Base-by-base conservation (phyloP, 2,888 invertebrate genomes). In the Chaetoderma sp. region DNA sequence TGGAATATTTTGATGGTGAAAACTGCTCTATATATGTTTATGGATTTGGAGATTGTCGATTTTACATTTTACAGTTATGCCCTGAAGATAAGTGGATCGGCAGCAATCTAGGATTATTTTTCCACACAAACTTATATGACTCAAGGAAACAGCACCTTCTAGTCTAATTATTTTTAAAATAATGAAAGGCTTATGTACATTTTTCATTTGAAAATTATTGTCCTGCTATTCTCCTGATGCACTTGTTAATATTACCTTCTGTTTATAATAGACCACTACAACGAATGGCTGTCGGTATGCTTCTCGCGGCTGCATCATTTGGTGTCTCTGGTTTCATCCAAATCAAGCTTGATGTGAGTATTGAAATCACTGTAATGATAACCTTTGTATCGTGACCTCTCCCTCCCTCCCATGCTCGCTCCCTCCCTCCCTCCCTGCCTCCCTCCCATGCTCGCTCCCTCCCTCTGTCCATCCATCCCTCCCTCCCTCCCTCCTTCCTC, bases 311-410 rank as follows among this genome's bases (percentile, higher is more conserved):
- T 0, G 64, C 91, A 0, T 92, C 98, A 0, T 99, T 98, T 83
- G 87, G 93, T n/a, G 88, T 94, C 32, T 95, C 98, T 1, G 96
- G 92, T 3, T 80, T 94, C n/a, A 90, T 98, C 0, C 94, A 96
- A 85, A 81, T 94, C 3, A 77, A 78, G 60, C 77, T 84, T 39
- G 82, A 83, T 63, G 83, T 84, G 66, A 76, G 82, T 76, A 47
- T 21, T 25, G 13, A 55, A 25, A 45, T 13, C 67, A 1, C 10
- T 27, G 13, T 55, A 49, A 1, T 3, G 21, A 25, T 25, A n/a
- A 8, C 25, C 39, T n/a, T 18, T 32, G 33, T 44, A 36, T 23
- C 10, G 50, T 1, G 23, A 10, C 16, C n/a, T 13, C 5, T 13
- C 27, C 16, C 10, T 56, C 18, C n/a, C 60, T 18, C 13, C 8